phyloP scores from a whole-genome alignment of 2,888 invertebrate species.

The Isotomurus palustris region DNA sequence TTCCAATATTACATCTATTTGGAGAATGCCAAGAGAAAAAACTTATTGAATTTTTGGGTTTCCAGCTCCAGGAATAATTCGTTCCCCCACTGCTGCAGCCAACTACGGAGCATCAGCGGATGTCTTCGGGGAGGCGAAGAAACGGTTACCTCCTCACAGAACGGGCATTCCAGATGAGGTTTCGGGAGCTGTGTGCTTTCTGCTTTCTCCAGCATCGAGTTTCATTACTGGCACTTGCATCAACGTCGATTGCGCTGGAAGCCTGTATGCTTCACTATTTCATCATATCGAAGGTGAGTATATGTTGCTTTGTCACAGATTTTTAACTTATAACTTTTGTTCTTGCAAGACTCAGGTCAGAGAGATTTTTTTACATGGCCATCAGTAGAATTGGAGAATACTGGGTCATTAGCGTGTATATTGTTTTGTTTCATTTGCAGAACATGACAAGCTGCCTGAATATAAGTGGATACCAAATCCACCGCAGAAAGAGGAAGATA shows the following conservation, averaged over 20 bases:
- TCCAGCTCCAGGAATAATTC: constrained; percentile 53
- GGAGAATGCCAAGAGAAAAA: too few relatives aligned
- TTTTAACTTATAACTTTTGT: background rate
- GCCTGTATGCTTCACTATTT: constrained; percentile 48
- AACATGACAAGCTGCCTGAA: constrained; percentile 40
- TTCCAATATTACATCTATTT: constrained; percentile 1
- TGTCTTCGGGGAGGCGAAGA: constrained; percentile 48
- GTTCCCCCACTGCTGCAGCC: constrained; percentile 54
- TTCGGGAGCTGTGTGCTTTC: constrained; percentile 52
- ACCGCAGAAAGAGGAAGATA: constrained; percentile 2
- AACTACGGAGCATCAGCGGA: constrained; percentile 52
- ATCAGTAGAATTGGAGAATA: too few relatives aligned
- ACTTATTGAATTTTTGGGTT: background rate
- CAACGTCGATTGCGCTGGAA: constrained; percentile 52
- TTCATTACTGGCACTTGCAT: constrained; percentile 53
- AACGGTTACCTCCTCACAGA: constrained; percentile 50
- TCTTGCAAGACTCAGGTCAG: background rate
- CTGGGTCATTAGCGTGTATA: too few relatives aligned
- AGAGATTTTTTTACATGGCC: too few relatives aligned
- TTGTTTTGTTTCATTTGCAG: constrained; percentile 25
- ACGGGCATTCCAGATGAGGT: constrained; percentile 53
- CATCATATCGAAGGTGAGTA: constrained; percentile 38
- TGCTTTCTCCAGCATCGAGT: constrained; percentile 53
- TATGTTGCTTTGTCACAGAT: too few relatives aligned
- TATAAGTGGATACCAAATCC: constrained; percentile 43